These are phyloP conservation scores for Trachelus troglodyta DNA, from an alignment of 2,888 invertebrate genomes.

Conservation along the genomic window DNA sequence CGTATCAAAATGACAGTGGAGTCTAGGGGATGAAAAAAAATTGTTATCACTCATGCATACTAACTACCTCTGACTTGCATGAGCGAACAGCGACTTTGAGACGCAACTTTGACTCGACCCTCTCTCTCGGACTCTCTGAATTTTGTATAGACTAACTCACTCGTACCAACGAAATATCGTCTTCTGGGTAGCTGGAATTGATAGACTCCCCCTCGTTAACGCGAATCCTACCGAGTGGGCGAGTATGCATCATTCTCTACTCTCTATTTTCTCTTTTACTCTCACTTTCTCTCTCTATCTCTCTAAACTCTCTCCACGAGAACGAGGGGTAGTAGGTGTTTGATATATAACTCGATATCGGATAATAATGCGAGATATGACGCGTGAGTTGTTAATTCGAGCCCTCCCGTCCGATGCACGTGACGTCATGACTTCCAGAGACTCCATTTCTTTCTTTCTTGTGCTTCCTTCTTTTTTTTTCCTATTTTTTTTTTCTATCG, in stretches of 20 bases:
- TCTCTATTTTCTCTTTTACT: too few relatives aligned
- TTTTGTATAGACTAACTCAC: too few relatives aligned
- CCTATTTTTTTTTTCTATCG: not conserved
- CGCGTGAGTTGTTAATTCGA: constrained; percentile 61
- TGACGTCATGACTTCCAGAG: constrained; percentile 30
- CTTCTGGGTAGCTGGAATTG: constrained; percentile 53
- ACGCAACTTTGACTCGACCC: constrained; percentile 11
- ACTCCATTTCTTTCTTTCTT: constrained; percentile 15
- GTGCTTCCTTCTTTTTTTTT: not conserved
- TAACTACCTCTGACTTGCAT: too few relatives aligned
- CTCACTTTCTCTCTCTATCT: too few relatives aligned
- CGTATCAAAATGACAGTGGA: too few relatives aligned
- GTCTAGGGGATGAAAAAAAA: too few relatives aligned
- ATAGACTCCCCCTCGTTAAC: constrained; percentile 46
- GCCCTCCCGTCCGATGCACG: constrained; percentile 51
- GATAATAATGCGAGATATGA: constrained; percentile 63
- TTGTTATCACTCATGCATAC: too few relatives aligned
- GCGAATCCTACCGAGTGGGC: constrained; percentile 30
- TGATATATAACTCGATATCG: constrained; percentile 62
- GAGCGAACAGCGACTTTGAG: too few relatives aligned
- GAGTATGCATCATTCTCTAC: constrained; percentile 23
- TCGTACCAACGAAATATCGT: too few relatives aligned
- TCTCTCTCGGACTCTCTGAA: constrained; percentile 9
- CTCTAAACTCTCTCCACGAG: not conserved
- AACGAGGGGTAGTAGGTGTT: constrained; percentile 44